phyloP scores from a whole-genome alignment of 2,797 vertebrate genomes.

The Rhinogobio ventralis region DNA sequence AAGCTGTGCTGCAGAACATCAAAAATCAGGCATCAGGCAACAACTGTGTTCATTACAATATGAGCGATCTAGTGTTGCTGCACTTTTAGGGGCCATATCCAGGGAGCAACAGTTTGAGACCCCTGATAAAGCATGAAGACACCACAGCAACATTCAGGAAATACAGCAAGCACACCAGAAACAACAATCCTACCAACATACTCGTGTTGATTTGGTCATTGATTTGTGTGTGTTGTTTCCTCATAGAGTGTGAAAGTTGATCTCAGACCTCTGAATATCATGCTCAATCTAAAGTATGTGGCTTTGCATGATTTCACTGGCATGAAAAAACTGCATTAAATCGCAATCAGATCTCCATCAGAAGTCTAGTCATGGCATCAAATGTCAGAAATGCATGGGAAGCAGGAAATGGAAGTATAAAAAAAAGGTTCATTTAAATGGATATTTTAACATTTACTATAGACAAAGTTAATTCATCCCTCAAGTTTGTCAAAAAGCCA shows the following conservation, averaged over 20 bases:
- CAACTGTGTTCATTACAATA: not conserved
- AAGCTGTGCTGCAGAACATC: too few relatives aligned
- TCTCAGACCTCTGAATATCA: not conserved
- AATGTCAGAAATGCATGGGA: not conserved
- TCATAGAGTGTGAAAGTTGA: not conserved
- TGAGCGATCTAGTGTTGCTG: not conserved
- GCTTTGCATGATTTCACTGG: not conserved
- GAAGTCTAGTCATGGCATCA: not conserved
- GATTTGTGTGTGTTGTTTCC: conserved; percentile 34
- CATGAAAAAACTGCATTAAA: not conserved
- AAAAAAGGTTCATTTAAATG: not conserved
- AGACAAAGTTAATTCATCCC: too few relatives aligned
- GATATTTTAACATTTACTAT: not conserved
- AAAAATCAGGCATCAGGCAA: too few relatives aligned
- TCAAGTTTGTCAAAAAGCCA: not conserved
- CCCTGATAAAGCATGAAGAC: not conserved
- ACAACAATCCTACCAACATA: conserved; percentile 19
- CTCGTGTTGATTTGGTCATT: conserved; percentile 63
- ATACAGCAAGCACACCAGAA: not conserved
- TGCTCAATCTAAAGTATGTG: not conserved
- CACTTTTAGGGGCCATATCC: not conserved
- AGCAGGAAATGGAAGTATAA: not conserved
- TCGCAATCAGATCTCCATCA: not conserved
- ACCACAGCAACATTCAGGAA: conserved; percentile 34
- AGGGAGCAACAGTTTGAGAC: not conserved